Evolutionary conservation across 2,888 invertebrate species (phyloP).

Genomic region (Xylota sylvarum): DNA sequence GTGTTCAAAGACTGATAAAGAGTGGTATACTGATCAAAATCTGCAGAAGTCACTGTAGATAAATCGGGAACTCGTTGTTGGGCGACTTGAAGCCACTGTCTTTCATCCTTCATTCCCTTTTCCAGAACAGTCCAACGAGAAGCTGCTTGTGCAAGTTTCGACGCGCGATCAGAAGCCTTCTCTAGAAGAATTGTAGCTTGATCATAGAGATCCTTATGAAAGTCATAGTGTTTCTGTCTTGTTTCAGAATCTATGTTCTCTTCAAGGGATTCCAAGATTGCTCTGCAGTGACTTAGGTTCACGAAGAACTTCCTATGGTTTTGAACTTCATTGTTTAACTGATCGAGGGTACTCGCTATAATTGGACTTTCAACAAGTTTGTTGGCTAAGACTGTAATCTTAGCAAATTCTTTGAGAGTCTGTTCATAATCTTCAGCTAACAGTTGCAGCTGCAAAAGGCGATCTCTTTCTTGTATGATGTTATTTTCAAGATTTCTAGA

Average conservation of each 20-base stretch:
- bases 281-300: slow-evolving; percentile 93
- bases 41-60: slow-evolving; percentile 91
- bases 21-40: slow-evolving; percentile 94
- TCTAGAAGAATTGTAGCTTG: slow-evolving; percentile 92
- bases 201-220: slow-evolving; percentile 92
- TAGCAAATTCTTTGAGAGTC: slow-evolving; percentile 93
- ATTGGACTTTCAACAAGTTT: slow-evolving; percentile 92
- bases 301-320: slow-evolving; percentile 95
- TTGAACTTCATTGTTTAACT: slow-evolving; percentile 95
- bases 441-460: slow-evolving; percentile 90
- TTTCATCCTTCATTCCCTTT: slow-evolving; percentile 93
- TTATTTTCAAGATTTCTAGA: slow-evolving; percentile 89
- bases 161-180: slow-evolving; percentile 92
- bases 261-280: slow-evolving; percentile 93
- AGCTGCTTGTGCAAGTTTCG: slow-evolving; percentile 93
- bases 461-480: slow-evolving; percentile 90
- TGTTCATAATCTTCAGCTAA: slow-evolving; percentile 95
- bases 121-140: slow-evolving; percentile 93
- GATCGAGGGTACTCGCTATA: slow-evolving; percentile 90
- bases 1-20: slow-evolving; percentile 92
- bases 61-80: slow-evolving; percentile 93
- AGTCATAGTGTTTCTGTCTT: slow-evolving; percentile 88
- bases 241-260: slow-evolving; percentile 93
- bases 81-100: slow-evolving; percentile 93
- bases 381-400: slow-evolving; percentile 94